A percentile compares a stretch with the other conserved stretches of the same genome.
Evolutionary conservation across 2,113 vertebrate species (phyloP).

Genomic region (Dipodomys spectabilis): DNA sequence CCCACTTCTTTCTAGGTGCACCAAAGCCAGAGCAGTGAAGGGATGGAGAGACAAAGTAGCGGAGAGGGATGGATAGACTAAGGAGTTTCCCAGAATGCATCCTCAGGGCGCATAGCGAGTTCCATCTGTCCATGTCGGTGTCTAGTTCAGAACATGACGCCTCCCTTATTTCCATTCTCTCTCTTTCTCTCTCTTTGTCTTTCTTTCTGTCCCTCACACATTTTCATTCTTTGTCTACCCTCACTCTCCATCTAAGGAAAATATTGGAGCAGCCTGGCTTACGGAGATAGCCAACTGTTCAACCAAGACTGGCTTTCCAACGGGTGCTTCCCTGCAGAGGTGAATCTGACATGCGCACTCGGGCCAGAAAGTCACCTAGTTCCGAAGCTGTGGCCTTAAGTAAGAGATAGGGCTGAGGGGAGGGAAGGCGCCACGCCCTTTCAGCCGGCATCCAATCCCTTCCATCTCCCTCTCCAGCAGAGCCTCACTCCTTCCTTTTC

Average conservation of each 20-base stretch:
- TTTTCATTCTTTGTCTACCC: background rate
- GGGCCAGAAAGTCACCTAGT: background rate
- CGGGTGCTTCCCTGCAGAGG: background rate
- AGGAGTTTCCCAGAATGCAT: background rate
- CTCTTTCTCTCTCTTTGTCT: background rate
- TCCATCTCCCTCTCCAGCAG: too few relatives aligned
- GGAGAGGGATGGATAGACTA: background rate
- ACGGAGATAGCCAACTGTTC: background rate
- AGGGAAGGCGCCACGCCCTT: background rate
- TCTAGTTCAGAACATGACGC: background rate
- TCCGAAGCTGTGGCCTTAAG: background rate
- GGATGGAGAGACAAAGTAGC: slow-evolving; percentile 42
- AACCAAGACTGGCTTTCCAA: background rate
- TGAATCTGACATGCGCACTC: background rate
- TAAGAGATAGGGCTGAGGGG: background rate
- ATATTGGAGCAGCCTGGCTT: background rate
- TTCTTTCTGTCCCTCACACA: background rate
- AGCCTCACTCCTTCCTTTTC: background rate
- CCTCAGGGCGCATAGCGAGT: background rate
- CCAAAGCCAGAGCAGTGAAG: background rate
- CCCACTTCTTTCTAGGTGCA: background rate
- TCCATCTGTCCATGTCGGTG: too few relatives aligned
- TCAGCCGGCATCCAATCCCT: background rate
- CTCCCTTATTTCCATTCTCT: background rate
- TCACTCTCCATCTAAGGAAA: background rate